phyloP scores from a whole-genome alignment of 1,140 invertebrate genomes.

The Penaeus chinensis region DNA sequence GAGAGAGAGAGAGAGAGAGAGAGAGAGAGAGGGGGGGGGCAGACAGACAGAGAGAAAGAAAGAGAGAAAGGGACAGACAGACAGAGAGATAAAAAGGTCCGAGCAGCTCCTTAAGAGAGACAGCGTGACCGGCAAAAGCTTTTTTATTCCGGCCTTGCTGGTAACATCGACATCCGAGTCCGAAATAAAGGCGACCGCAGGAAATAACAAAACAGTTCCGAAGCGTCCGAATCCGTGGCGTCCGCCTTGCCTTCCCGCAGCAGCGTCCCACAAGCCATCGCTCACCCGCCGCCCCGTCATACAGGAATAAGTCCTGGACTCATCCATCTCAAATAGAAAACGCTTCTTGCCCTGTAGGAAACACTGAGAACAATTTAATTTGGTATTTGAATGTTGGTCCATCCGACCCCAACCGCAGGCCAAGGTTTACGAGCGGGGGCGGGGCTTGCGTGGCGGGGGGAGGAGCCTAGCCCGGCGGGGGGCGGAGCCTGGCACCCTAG shows the following conservation, averaged over 20 bases:
- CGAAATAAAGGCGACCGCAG: constrained; percentile 9
- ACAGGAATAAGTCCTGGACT: background rate
- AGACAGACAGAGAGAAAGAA: background rate
- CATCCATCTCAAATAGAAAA: constrained; percentile 1
- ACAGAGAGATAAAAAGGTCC: background rate
- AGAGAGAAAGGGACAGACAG: background rate
- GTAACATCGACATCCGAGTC: background rate
- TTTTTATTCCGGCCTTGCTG: background rate
- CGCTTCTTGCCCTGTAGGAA: constrained; percentile 5
- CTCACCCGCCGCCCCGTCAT: no score
- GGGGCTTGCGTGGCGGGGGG: background rate
- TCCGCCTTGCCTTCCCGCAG: no score
- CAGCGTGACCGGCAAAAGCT: background rate
- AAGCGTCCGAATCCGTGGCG: background rate
- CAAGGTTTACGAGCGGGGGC: constrained; percentile 35
- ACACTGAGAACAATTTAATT: constrained; percentile 33
- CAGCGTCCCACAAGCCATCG: no score
- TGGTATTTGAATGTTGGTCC: constrained; percentile 47
- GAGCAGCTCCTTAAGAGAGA: background rate
- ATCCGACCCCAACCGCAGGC: constrained; percentile 23
- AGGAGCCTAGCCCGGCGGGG: constrained; percentile 1
- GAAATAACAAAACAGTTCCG: constrained; percentile 4
- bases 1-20: background rate
- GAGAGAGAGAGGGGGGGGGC: background rate
- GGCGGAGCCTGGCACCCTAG: background rate